Base-by-base conservation (phyloP, 2,113 vertebrate species). In the Burhinus bistriatus region DNA sequence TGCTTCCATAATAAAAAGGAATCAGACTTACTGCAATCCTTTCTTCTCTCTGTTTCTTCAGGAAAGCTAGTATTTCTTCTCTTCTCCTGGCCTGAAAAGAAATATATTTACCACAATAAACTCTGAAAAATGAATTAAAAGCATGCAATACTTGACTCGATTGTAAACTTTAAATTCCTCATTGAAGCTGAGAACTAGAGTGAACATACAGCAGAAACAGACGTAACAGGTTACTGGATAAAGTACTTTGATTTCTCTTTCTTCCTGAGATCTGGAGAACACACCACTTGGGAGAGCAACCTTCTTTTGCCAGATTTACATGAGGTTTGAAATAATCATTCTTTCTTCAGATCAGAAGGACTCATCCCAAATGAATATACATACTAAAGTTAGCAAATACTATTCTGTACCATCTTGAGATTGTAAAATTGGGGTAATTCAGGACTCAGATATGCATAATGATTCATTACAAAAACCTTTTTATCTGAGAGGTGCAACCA, bases 31-130 rank as follows among this genome's bases (percentile, higher is more conserved):
- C 98, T 96, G 57, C 89, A 42, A 98, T 98, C 76, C 98, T 97
- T 44, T 98, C 97, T 94, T 98, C 98, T 94, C 98, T 97, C 94
- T 98, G 98, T 93, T 98, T 98, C 87, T 89, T 97, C 76, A 98
- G 88, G 16, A 98, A 96, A 22, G 95, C 95, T 40, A 98, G 93
- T 95, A 98, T 98, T 83, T 98, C 98, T 32, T 98, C 96, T 84
- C 98, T 98, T 51, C 70, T 98, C 91, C 98, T 98, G 44, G 98
- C 98, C 98, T 98, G 77, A 71, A 84, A 95, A 84, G 66, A 80
- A 38, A 54, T 8, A 52, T 7, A 20, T 42, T 42, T 62, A 36
- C 27, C 40, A 49, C 21, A 34, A 26, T 19, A 58, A 90, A 13
- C 15, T 51, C 51, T 88, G 40, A 51, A 47, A 66, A 40, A 34